A percentile compares a stretch with the other conserved stretches of the same genome.
Evolutionary conservation across 2,888 invertebrate species (phyloP).

Genomic region (Spilosoma lubricipeda): DNA sequence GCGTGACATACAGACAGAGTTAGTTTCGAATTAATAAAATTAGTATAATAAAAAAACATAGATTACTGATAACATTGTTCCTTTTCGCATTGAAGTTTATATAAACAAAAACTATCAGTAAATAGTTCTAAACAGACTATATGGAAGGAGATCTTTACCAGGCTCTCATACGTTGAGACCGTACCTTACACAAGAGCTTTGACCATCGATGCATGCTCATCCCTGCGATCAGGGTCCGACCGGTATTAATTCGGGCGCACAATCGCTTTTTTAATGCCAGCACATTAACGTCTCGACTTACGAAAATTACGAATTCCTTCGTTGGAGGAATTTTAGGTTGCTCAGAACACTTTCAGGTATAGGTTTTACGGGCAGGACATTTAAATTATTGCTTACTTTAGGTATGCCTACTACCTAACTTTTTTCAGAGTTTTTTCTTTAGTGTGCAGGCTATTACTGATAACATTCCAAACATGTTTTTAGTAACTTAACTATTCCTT

Average conservation of each 20-base stretch:
- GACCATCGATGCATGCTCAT: conserved; percentile 53
- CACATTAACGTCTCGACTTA: conserved; percentile 37
- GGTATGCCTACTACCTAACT: no score
- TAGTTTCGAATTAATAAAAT: no score
- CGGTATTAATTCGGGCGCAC: conserved; percentile 48
- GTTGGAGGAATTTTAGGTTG: conserved; percentile 37
- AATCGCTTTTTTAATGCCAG: conserved; percentile 53
- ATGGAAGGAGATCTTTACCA: neutral
- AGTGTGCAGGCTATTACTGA: no score
- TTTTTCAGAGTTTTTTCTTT: no score
- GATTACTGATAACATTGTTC: no score
- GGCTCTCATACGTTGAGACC: conserved; percentile 5
- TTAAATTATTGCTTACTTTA: neutral
- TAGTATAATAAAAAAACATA: no score
- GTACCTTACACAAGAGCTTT: conserved; percentile 33
- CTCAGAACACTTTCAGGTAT: conserved; percentile 29
- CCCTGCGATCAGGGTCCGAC: conserved; percentile 41
- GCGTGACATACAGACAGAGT: no score
- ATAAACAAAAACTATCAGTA: neutral
- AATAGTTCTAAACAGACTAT: neutral
- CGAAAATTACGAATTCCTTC: conserved; percentile 53
- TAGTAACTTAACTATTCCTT: no score
- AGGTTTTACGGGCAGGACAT: conserved; percentile 25
- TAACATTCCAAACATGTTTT: no score
- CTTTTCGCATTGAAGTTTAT: neutral